Base-by-base conservation (phyloP, 1,140 invertebrate genomes). In the Formica selysi region DNA sequence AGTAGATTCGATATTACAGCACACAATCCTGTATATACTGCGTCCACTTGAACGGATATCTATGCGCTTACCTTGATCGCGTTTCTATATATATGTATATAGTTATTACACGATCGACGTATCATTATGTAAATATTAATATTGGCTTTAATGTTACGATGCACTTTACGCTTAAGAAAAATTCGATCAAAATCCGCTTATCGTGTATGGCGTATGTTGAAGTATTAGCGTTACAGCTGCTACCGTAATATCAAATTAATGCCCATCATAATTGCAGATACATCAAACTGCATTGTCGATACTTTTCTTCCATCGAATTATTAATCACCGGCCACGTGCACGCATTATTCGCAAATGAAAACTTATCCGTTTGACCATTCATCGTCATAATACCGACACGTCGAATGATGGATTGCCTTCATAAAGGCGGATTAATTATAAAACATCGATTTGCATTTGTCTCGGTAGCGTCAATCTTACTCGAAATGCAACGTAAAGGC, bases 231-330 rank as follows among this genome's bases (percentile, higher is more conserved):
- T 71, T 83, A 62, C 26, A 73, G 36, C 68, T 44, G 79, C 54
- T 22, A 29, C 32, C 22, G 48, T 83, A 83, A 83, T 74, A 73
- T 74, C 68, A 36, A 44, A 83, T 83, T 83, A 48, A 83, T 74
- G 68, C 54, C 68, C 68, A 83, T 83, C 57, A 41, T 83, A 83
- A 83, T 83, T 74, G 79, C 68, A 83, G 79, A 83, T 83, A 41
- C 79, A 74, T 83, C 79, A 83, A 83, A 83, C 79, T 74, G 68
- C 79, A 83, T 74, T 74, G 79, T 74, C 68, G 79, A 83, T 81
- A 81, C 79, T 81, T 83, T 83, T 83, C 79, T 74, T 61, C 79
- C 54, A 29, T 83, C 38, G 54, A 83, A 83, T 83, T 83, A 83
- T 83, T 74, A 83, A 83, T 83, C 68, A 83, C 13, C 62, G 41